Conservation (phyloP, 1,140 invertebrate genomes). For the Drosophila ficusphila region DNA sequence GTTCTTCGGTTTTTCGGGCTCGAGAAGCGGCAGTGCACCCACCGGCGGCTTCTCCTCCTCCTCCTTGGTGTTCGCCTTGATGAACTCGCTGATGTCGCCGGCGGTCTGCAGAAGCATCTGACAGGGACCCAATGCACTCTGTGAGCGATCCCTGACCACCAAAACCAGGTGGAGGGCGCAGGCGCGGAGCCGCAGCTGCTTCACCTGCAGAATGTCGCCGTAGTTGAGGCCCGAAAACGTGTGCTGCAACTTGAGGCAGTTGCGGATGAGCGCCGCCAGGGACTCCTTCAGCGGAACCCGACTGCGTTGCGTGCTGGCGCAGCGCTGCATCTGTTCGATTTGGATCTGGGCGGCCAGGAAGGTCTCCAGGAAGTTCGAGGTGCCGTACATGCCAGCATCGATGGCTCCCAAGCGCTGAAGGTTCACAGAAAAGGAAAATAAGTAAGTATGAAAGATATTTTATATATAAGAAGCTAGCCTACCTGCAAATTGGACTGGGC, state of each 20-base stretch:
- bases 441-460: conserved; percentile 1
- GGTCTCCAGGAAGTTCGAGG: conserved; percentile 93
- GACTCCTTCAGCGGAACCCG: conserved; percentile 80
- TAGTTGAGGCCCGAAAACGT: conserved; percentile 92
- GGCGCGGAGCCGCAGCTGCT: conserved; percentile 93
- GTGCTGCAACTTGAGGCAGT: conserved; percentile 91
- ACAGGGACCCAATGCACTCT: conserved; percentile 85
- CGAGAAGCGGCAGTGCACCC: neutral
- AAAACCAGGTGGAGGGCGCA: conserved; percentile 93
- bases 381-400: conserved; percentile 91
- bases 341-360: conserved; percentile 90
- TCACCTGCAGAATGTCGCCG: conserved; percentile 90
- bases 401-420: conserved; percentile 90
- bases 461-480: neutral
- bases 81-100: conserved; percentile 73
- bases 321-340: conserved; percentile 82
- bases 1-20: neutral
- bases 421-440: neutral
- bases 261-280: conserved; percentile 86
- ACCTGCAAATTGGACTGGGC: conserved; percentile 89
- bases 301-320: conserved; percentile 66
- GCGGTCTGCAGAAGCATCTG: conserved; percentile 84
- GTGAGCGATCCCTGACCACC: conserved; percentile 86
- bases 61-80: conserved; percentile 79
- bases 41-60: conserved; percentile 26